Evolutionary conservation across 2,113 vertebrate genomes (phyloP).

Genomic region (Oriolus oriolus): DNA sequence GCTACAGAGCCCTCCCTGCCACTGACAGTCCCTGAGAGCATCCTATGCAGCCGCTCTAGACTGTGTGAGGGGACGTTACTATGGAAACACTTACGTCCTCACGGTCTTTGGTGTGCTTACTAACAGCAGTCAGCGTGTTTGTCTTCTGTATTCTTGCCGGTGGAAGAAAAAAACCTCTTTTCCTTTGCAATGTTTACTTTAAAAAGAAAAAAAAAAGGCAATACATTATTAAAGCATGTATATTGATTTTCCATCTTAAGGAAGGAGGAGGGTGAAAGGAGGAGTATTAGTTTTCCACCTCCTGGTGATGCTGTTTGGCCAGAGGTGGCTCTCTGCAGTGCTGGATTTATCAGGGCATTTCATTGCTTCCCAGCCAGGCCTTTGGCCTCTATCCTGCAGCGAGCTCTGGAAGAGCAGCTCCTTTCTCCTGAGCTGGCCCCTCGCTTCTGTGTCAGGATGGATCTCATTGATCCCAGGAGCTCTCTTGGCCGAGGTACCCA

Average conservation of each 20-base stretch:
- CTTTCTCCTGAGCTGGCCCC: neutral
- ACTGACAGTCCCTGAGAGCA: neutral
- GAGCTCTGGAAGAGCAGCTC: neutral
- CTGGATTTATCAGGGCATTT: neutral
- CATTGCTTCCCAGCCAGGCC: neutral
- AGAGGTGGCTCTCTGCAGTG: neutral
- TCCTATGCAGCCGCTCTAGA: neutral
- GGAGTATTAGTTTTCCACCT: neutral
- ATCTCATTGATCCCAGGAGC: neutral
- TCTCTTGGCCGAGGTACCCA: neutral
- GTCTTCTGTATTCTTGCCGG: neutral
- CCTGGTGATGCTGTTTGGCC: neutral
- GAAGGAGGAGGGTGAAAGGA: neutral
- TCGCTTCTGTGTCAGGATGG: rapidly evolving
- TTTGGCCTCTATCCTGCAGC: neutral
- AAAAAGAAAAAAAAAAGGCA: neutral
- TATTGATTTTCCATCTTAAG: neutral
- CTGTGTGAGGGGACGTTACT: neutral
- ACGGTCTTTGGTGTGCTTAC: neutral
- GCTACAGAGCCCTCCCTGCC: neutral
- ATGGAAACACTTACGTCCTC: slow-evolving; percentile 33
- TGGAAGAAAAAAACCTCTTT: neutral
- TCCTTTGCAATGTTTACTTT: neutral
- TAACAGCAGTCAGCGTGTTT: neutral
- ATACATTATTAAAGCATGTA: neutral